Evolutionary conservation across 2,888 invertebrate species (phyloP).

Genomic region (Hermodice carunculata): DNA sequence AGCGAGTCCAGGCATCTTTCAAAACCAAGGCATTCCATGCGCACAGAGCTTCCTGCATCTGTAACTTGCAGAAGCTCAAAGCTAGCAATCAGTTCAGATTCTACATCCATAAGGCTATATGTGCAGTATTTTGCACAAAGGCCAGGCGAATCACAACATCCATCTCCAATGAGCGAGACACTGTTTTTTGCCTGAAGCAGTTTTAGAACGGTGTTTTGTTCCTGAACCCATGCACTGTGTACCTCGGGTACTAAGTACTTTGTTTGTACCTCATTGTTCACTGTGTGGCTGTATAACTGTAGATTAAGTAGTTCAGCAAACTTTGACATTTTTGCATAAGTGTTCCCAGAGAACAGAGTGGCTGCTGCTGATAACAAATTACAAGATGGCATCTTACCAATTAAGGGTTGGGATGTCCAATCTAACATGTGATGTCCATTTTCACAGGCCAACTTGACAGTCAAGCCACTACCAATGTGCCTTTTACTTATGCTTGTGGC

Average conservation of each 20-base stretch:
- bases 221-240: slow-evolving; percentile 1
- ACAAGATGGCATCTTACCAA: slow-evolving; percentile 4
- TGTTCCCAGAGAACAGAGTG: neutral
- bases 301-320: neutral
- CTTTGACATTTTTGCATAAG: neutral
- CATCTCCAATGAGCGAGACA: slow-evolving; percentile 2
- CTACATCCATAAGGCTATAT: neutral
- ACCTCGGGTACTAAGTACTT: slow-evolving; percentile 1
- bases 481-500: no score
- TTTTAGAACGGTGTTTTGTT: neutral
- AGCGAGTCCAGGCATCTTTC: no score
- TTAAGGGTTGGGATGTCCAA: neutral
- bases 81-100: neutral
- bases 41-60: no score
- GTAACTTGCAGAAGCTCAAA: neutral
- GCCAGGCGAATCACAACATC: neutral
- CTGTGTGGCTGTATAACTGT: neutral
- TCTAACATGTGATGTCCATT: neutral
- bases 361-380: slow-evolving; percentile 5
- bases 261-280: neutral
- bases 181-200: neutral
- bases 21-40: neutral
- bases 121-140: neutral
- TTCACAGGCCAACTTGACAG: neutral
- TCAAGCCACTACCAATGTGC: slow-evolving; percentile 2